Conservation (phyloP, 1,140 invertebrate genomes). For the Oedothorax gibbosus region DNA sequence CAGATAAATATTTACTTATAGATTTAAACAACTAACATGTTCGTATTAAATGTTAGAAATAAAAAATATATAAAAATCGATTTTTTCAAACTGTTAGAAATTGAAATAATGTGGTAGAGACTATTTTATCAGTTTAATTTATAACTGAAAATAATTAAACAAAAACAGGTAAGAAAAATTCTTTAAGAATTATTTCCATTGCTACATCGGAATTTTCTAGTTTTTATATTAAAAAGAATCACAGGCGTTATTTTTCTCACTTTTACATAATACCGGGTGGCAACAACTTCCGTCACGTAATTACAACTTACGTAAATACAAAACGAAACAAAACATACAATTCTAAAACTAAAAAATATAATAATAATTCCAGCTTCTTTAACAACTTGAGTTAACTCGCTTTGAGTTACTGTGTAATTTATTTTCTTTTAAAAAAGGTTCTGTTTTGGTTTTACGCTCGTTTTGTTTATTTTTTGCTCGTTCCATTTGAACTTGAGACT, state of each 20-base stretch:
- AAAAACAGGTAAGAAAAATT: too few species aligned
- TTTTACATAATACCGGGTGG: slow-evolving; percentile 49
- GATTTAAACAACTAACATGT: too few species aligned
- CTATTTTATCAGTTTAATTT: too few species aligned
- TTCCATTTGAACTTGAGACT: slow-evolving; percentile 30
- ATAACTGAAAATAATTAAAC: too few species aligned
- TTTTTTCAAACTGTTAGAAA: too few species aligned
- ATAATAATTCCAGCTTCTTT: slow-evolving; percentile 33
- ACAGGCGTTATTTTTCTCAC: slow-evolving; percentile 46
- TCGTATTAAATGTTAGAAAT: too few species aligned
- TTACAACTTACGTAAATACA: slow-evolving; percentile 37
- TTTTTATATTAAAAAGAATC: slow-evolving; percentile 5
- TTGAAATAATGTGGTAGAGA: too few species aligned
- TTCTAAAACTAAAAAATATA: not conserved
- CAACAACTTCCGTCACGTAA: slow-evolving; percentile 46
- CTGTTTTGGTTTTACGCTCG: not conserved
- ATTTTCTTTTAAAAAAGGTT: slow-evolving; percentile 37
- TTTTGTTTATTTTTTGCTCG: slow-evolving; percentile 2
- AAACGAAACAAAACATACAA: slow-evolving; percentile 30
- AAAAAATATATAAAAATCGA: too few species aligned
- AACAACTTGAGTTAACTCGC: slow-evolving; percentile 37
- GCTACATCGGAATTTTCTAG: too few species aligned
- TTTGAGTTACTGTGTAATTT: slow-evolving; percentile 40
- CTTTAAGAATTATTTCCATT: not conserved
- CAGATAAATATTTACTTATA: too few species aligned